phyloP scores from a whole-genome alignment of 2,113 vertebrate species.

The Sclerurus mexicanus region DNA sequence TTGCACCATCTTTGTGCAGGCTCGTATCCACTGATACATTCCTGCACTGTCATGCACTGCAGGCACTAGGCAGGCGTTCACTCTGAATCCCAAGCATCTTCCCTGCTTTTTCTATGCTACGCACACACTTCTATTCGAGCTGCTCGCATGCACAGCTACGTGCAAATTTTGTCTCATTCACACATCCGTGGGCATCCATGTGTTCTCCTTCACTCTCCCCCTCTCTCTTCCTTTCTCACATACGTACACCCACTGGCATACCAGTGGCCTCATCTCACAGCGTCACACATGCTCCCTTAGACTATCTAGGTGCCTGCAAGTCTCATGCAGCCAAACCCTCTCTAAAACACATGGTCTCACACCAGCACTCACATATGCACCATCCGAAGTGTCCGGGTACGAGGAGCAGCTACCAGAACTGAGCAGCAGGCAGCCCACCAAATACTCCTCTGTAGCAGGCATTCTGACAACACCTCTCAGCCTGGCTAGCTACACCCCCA shows the following conservation, averaged over 20 bases:
- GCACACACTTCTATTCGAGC: not conserved
- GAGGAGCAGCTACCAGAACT: not conserved
- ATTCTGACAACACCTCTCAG: not conserved
- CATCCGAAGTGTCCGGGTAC: accelerated
- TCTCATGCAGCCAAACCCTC: not conserved
- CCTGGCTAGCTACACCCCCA: not conserved
- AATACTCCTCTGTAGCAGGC: not conserved
- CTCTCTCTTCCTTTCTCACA: conserved; percentile 45
- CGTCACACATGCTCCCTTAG: conserved; percentile 15
- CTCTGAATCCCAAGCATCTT: conserved; percentile 53
- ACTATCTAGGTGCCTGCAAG: not conserved
- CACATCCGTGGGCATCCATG: conserved; percentile 49
- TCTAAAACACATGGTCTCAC: not conserved
- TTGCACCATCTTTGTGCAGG: conserved; percentile 45
- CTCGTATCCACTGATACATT: not conserved
- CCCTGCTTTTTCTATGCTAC: conserved; percentile 24
- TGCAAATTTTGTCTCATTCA: conserved; percentile 50
- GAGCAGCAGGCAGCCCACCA: not conserved
- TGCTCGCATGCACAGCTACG: not conserved
- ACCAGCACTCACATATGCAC: not conserved
- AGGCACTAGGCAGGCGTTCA: not conserved
- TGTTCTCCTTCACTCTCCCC: conserved; percentile 57
- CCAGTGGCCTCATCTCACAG: conserved; percentile 32
- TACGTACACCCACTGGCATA: not conserved
- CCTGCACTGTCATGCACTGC: conserved; percentile 54